Base-by-base conservation (phyloP, 1,140 invertebrate species). In the Hermetia illucens region DNA sequence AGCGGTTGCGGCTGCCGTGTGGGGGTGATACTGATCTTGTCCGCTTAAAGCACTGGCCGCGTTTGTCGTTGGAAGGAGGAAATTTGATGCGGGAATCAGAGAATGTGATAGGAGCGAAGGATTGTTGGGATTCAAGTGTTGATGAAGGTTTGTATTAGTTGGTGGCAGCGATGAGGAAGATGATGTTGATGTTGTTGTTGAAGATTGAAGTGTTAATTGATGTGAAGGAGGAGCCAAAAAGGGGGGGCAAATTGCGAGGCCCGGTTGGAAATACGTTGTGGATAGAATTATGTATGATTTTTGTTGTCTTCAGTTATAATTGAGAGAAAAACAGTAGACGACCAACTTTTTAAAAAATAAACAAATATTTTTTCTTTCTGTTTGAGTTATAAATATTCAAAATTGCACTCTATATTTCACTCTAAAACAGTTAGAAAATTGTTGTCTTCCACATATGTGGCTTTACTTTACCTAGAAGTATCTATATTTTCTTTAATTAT, bases 171-270 rank as follows among this genome's bases (percentile, higher is more conserved):
- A n/a, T n/a, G n/a, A n/a, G n/a, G n/a, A 16, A 37, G 20, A 39
- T 30, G 36, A 21, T 33, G 38, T 10, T 44, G 31, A 36, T 45
- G 40, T 44, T 39, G 40, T 31, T 39, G 9, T 34, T 12, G 27
- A 29, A 13, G 16, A 13, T 29, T 9, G 16, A 29, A 29, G 27
- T 12, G 16, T 29, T 29, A 13, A 29, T 9, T 13, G 30, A 19
- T 16, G 17, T 21, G 13, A 13, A 10, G 38, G 18, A 3, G 31
- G 32, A 21, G 39, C 32, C 39, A 40, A 24, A 34, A 25, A 40
- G 31, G 32, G 39, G 31, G 39, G 31, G 35, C 39, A 34, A 34
- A 34, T 40, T 25, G 39, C 39, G 39, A 40, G 39, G 39, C 39
- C 32, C 22, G 22, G 31, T 34, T 31, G 31, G 31, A 40, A 40